phyloP scores from a whole-genome alignment of 2,113 vertebrate genomes.

The Epinephelus cyanopodus region DNA sequence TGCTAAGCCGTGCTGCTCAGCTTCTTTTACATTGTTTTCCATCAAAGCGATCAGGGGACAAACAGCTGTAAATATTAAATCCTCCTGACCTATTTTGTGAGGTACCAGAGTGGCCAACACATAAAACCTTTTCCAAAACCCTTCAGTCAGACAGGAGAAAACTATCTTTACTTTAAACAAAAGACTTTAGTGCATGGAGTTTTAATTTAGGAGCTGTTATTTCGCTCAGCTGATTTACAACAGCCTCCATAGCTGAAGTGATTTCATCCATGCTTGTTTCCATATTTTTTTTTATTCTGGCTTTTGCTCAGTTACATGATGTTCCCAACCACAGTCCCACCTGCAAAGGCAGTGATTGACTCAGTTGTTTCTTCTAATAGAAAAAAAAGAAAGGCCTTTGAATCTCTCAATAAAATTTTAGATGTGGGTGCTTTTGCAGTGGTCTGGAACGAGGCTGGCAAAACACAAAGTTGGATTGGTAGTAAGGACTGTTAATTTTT shows the following conservation, averaged over 20 bases:
- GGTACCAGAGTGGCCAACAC: neutral
- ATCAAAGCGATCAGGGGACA: constrained; percentile 29
- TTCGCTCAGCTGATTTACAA: constrained; percentile 15
- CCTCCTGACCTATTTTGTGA: constrained; percentile 19
- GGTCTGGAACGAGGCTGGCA: neutral
- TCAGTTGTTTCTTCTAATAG: constrained; percentile 6
- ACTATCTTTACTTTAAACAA: constrained; percentile 7
- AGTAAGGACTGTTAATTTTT: neutral
- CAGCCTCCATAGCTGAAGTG: neutral
- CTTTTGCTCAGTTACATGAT: constrained; percentile 1
- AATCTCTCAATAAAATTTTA: neutral
- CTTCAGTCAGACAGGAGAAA: constrained; percentile 4
- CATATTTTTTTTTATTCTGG: constrained; percentile 23
- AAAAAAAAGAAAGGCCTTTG: neutral
- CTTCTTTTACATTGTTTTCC: constrained; percentile 13
- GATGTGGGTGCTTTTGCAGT: neutral
- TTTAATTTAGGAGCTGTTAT: constrained; percentile 27
- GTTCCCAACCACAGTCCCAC: neutral
- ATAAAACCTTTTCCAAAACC: constrained; percentile 1
- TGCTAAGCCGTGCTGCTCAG: neutral
- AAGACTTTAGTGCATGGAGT: neutral
- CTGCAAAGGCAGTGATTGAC: constrained; percentile 13
- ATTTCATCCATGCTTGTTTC: constrained; percentile 16
- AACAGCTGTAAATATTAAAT: constrained; percentile 24
- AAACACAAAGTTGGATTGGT: neutral